These are phyloP conservation scores for Ascidia mentula DNA, from an alignment of 23 tunicate genomes.

Conservation along the genomic window DNA sequence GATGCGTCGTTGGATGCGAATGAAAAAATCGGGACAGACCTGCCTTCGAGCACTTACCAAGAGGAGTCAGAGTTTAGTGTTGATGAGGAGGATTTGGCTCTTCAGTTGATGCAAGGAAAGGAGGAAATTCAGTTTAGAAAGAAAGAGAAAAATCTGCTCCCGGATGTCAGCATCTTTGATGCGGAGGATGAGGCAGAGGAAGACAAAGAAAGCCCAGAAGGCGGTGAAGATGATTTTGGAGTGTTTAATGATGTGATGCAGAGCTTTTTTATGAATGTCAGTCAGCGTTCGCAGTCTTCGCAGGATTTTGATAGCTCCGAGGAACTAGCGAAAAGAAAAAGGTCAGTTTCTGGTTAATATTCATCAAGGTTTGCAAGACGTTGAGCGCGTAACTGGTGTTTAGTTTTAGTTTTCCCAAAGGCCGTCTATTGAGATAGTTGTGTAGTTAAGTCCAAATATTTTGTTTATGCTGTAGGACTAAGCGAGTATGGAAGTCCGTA, in stretches of 20 bases:
- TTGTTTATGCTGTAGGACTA: no score
- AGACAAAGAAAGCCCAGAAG: not conserved
- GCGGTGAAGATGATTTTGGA: slow-evolving; percentile 32
- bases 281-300: slow-evolving; percentile 16
- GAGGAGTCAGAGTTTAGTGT: not conserved
- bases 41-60: no score
- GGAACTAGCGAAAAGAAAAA: not conserved
- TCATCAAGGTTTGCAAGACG: no score
- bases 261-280: slow-evolving; percentile 23
- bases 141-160: not conserved
- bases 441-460: no score
- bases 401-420: no score
- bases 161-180: not conserved
- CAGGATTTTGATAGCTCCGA: slow-evolving; percentile 1
- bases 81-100: slow-evolving; percentile 30
- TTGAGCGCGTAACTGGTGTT: no score
- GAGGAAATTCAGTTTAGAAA: not conserved
- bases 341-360: not conserved
- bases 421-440: no score
- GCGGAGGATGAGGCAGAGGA: not conserved
- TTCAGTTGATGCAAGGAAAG: not conserved
- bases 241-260: slow-evolving; percentile 26
- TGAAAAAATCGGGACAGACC: no score
- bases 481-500: no score
- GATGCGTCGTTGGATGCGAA: not conserved